A percentile compares a stretch with the other conserved stretches of the same genome.
Conservation (phyloP, 2,888 invertebrate species). For the Lasioglossum figueresi region DNA sequence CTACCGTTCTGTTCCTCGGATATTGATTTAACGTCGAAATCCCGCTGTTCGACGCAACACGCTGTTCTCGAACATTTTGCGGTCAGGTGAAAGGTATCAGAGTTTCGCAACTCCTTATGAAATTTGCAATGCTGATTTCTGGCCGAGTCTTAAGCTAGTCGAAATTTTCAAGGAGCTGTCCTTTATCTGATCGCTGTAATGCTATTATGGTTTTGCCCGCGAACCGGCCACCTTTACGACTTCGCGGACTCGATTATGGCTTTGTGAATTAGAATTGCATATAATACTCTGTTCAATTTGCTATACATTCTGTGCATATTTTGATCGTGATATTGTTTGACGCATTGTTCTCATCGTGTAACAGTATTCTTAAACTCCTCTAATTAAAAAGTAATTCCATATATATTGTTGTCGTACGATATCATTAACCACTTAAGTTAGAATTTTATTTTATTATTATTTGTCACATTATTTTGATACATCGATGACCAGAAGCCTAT, state of each 20-base stretch:
- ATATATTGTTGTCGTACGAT: too few species aligned
- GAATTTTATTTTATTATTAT: too few species aligned
- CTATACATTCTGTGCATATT: too few species aligned
- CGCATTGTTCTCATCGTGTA: too few species aligned
- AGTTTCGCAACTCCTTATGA: neutral
- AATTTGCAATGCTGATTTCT: conserved; percentile 6
- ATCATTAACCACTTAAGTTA: too few species aligned
- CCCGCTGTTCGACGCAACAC: neutral
- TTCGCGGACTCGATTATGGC: neutral
- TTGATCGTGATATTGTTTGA: too few species aligned
- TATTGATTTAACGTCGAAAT: conserved; percentile 38
- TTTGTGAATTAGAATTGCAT: neutral
- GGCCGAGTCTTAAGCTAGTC: neutral
- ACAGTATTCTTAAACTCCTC: too few species aligned
- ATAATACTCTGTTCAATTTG: neutral
- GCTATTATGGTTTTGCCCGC: neutral
- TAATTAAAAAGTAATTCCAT: too few species aligned
- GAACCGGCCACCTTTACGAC: neutral
- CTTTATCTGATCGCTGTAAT: neutral
- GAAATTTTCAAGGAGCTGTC: conserved; percentile 6
- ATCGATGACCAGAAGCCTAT: too few species aligned
- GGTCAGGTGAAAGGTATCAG: neutral
- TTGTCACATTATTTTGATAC: too few species aligned
- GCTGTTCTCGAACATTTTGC: neutral
- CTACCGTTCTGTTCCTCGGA: neutral